These are phyloP conservation scores for Microcebus murinus DNA, from an alignment of 2,113 vertebrate genomes.

Conservation along the genomic window DNA sequence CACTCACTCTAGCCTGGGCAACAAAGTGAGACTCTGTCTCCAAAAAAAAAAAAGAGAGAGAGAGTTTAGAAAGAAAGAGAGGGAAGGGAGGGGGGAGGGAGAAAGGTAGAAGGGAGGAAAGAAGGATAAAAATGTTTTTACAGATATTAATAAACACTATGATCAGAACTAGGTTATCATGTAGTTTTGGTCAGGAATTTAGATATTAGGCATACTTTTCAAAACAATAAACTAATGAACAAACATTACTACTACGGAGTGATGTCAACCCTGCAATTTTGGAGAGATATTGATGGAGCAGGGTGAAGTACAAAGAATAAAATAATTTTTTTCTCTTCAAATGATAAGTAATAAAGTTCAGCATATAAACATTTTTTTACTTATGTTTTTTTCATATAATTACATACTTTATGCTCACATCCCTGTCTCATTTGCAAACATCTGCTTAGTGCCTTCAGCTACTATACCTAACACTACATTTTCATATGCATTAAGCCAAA, in stretches of 20 bases:
- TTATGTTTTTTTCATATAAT: not conserved
- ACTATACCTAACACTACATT: not conserved
- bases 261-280: not conserved
- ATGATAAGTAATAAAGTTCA: not conserved
- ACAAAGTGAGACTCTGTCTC: no score
- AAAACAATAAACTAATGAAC: constrained; percentile 17
- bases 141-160: constrained; percentile 2
- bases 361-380: not conserved
- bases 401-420: not conserved
- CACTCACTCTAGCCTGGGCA: no score
- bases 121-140: not conserved
- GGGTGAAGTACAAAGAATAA: not conserved
- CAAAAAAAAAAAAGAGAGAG: not conserved
- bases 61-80: not conserved
- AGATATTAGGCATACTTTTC: not conserved
- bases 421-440: not conserved
- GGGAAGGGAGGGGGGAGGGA: not conserved
- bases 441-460: not conserved
- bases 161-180: not conserved
- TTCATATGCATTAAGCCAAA: not conserved
- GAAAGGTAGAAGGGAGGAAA: not conserved
- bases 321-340: constrained; percentile 9
- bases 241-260: not conserved
- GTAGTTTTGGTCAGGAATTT: not conserved
- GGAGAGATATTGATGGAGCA: not conserved